phyloP scores from a whole-genome alignment of 2,797 vertebrate genomes.

The Coregonus suidteri region DNA sequence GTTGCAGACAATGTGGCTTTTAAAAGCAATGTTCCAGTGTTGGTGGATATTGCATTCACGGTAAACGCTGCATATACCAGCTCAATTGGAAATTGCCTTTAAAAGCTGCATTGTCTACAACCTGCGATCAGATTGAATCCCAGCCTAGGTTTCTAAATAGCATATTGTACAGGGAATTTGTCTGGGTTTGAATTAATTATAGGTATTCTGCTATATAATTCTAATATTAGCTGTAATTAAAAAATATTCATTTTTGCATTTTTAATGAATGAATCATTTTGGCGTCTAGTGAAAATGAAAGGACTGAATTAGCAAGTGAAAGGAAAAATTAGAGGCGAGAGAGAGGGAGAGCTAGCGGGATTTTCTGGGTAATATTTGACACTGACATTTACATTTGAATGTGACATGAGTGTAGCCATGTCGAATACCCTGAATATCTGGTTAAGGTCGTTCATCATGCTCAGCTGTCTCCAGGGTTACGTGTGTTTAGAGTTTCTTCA shows the following conservation, averaged over 20 bases:
- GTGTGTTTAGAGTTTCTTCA: neutral
- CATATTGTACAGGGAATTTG: too few relatives aligned
- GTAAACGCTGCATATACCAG: too few relatives aligned
- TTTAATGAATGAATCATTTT: neutral
- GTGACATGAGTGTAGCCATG: neutral
- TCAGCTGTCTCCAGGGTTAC: conserved; percentile 11
- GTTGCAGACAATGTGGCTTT: neutral
- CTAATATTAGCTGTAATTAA: neutral
- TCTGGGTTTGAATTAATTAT: neutral
- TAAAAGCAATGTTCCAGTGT: neutral
- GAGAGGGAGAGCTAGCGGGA: neutral
- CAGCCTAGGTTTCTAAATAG: too few relatives aligned
- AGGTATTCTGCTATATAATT: neutral
- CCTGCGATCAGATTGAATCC: neutral
- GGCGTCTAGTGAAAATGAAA: neutral
- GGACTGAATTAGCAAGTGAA: too few relatives aligned
- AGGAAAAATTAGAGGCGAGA: neutral
- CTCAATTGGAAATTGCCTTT: neutral
- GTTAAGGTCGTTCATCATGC: neutral
- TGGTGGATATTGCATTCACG: too few relatives aligned
- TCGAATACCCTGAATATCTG: neutral
- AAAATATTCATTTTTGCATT: neutral
- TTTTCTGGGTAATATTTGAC: neutral
- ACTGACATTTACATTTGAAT: conserved; percentile 5
- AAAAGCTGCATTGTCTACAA: neutral